These are phyloP conservation scores for Lepidotrigona ventralis DNA, from an alignment of 1,140 invertebrate genomes.

Conservation along the genomic window DNA sequence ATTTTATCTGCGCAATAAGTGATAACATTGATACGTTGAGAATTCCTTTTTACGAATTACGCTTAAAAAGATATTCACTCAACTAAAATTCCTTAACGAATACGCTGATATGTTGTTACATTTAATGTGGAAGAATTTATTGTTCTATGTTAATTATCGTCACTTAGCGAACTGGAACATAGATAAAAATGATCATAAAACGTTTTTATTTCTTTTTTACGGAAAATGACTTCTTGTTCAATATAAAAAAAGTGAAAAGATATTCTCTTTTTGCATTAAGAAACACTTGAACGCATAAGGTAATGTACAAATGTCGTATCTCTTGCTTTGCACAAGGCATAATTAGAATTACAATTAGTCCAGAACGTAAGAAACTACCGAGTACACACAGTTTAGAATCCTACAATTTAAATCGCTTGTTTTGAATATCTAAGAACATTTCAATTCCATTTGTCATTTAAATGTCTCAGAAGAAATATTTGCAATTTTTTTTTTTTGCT, in stretches of 20 bases:
- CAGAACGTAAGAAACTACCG: not conserved
- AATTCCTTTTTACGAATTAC: conserved; percentile 13
- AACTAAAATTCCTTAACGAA: conserved; percentile 51
- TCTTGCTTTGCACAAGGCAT: conserved; percentile 11
- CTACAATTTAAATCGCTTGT: not conserved
- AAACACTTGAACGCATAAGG: not conserved
- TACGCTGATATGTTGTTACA: conserved; percentile 56
- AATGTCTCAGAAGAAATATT: not conserved
- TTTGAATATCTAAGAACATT: not conserved
- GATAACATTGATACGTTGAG: conserved; percentile 22
- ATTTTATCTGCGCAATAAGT: conserved; percentile 31
- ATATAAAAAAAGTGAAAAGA: not conserved
- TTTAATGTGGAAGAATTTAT: conserved; percentile 51
- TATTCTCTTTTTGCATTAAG: not conserved
- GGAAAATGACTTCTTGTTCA: not conserved
- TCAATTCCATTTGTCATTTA: not conserved
- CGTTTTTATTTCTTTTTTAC: not conserved
- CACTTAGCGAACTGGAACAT: conserved; percentile 34
- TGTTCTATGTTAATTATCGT: not conserved
- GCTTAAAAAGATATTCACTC: conserved; percentile 24
- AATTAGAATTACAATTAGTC: not conserved
- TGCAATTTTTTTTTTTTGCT: not conserved
- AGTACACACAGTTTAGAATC: conserved; percentile 18
- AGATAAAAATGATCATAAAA: not conserved
- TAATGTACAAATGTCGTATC: conserved; percentile 4